Base-by-base conservation (phyloP, 2,113 vertebrate species). In the Dermatemys mawii region DNA sequence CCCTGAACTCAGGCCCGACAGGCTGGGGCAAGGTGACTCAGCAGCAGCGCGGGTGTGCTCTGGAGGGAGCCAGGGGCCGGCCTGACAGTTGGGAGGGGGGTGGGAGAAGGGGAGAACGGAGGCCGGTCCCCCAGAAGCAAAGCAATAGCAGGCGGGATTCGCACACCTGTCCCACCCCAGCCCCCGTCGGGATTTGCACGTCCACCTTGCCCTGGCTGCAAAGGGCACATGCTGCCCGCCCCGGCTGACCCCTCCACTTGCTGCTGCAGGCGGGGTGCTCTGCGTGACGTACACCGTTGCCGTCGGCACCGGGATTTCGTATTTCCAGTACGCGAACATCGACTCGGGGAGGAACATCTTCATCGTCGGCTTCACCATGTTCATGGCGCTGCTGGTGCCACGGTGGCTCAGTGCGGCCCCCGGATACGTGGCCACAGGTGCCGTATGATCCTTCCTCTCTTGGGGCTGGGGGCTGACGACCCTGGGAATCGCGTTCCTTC, bases 321-420 rank as follows among this genome's bases (percentile, higher is more conserved):
- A 97, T 93, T 99, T 99, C 97, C 98, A 99, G 92, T 97, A 98
- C 16, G 96, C 98, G 0, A 97, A 99, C 93, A 98, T 99, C 7
- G 98, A 99, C 95, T 99, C 99, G 0, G 99, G 99, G 6, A 97
- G 99, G 53, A 99, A 99, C 90, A 98, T 99, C 96, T 99, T 99
- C 97, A 99, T 98, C 24, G 98, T 99, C 0, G 99, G 99, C 73
- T 99, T 99, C 24, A 92, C 98, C 81, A 97, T 99, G 95, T 99
- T 99, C 96, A 99, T 99, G 98, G 98, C 98, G 0, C 94, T 99
- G 57, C 96, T 99, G 88, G 94, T 98, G 81, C 99, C 98, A 0
- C 97, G 97, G 50, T 99, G 99, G 99, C 97, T 99, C 11, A 2
- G 93, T 48, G 50, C 70, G 0, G 89, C 98, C 35, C 95, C 97